These are phyloP conservation scores for Esox niger DNA, from an alignment of 2,113 vertebrate genomes.

Conservation along the genomic window DNA sequence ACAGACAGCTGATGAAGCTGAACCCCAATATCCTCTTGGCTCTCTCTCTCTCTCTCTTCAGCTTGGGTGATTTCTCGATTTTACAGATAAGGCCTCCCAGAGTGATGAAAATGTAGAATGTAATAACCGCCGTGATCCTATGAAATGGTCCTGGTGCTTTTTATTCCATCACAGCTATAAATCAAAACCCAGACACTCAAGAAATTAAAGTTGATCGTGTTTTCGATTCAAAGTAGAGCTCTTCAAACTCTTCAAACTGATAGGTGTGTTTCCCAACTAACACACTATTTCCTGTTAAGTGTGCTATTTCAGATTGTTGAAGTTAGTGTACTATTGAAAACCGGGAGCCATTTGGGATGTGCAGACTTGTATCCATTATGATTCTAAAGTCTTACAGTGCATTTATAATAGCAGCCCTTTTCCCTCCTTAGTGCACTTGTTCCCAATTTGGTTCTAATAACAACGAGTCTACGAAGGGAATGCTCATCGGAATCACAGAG, in stretches of 20 bases:
- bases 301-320: background rate
- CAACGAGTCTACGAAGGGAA: too few relatives aligned
- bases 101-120: slow-evolving; percentile 69
- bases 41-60: slow-evolving; percentile 58
- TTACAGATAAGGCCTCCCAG: slow-evolving; percentile 72
- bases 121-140: slow-evolving; percentile 66
- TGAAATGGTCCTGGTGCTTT: slow-evolving; percentile 56
- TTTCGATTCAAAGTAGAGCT: slow-evolving; percentile 50
- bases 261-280: background rate
- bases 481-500: too few relatives aligned
- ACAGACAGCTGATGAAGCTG: slow-evolving; percentile 75
- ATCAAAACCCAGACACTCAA: slow-evolving; percentile 60
- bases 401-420: too few relatives aligned
- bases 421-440: too few relatives aligned
- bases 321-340: background rate
- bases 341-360: background rate
- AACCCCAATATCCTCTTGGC: slow-evolving; percentile 74
- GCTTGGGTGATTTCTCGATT: slow-evolving; percentile 72
- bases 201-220: slow-evolving; percentile 50
- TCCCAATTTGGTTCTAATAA: too few relatives aligned
- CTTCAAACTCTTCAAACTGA: background rate
- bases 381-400: too few relatives aligned
- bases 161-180: slow-evolving; percentile 62
- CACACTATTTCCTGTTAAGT: background rate
- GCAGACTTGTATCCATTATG: too few relatives aligned